Percentiles rank a stretch among this genome's conserved stretches.
Conservation (phyloP, 2,888 invertebrate species). For the Drosophila mimica region DNA sequence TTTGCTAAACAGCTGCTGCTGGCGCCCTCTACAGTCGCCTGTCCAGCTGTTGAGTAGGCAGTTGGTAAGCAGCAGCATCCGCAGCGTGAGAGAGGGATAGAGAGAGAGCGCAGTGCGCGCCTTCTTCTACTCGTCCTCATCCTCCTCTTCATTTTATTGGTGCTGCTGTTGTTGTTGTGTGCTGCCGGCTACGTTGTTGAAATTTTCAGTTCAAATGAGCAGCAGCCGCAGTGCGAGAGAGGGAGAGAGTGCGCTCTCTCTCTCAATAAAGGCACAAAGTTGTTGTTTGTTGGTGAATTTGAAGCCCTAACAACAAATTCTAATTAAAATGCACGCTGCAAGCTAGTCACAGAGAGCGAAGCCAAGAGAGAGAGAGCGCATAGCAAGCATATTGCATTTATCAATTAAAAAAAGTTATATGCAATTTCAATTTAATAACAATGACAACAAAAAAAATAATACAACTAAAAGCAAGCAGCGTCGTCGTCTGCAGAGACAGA, state of each 20-base stretch:
- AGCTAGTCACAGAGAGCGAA: not conserved
- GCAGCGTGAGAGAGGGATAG: constrained; percentile 7
- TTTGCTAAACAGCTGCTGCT: constrained; percentile 51
- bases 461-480: constrained; percentile 25
- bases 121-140: constrained; percentile 1
- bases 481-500: constrained; percentile 21
- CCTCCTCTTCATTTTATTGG: not conserved
- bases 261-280: constrained; percentile 37
- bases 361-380: not conserved
- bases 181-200: constrained; percentile 58
- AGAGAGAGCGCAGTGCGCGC: constrained; percentile 2
- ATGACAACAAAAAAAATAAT: constrained; percentile 20
- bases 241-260: constrained; percentile 34
- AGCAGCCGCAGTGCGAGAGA: constrained; percentile 7
- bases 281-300: constrained; percentile 47
- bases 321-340: constrained; percentile 56
- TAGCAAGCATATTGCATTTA: constrained; percentile 32
- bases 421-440: constrained; percentile 27
- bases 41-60: constrained; percentile 56
- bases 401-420: constrained; percentile 38
- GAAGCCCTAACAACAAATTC: constrained; percentile 43
- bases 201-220: constrained; percentile 40
- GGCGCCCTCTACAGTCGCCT: constrained; percentile 35
- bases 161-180: constrained; percentile 17
- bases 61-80: constrained; percentile 1